Base-by-base conservation (phyloP, 2,888 invertebrate genomes). In the Philopedon plagiatum region DNA sequence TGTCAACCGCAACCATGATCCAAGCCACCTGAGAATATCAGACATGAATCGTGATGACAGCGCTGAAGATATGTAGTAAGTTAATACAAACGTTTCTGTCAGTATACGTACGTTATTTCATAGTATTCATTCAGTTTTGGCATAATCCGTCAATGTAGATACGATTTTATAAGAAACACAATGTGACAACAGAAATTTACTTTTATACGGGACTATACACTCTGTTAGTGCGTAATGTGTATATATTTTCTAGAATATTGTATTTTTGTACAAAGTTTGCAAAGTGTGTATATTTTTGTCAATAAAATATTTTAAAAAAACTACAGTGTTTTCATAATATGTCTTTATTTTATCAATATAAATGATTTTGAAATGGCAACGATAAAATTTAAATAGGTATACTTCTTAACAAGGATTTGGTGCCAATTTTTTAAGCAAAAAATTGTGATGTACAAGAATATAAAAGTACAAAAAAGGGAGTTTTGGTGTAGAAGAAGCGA, bases 241-340 rank as follows among this genome's bases (percentile, higher is more conserved):
- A 21, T 39, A 58, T 39, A 58, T 1, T 13, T 51, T 19, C 29
- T 2, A 21, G 9, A 19, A 41, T 37, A 34, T 13, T 57, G 58
- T 58, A 39, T 58, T 39, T 58, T 58, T 58, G 37, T 58, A 39
- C 39, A 58, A 23, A 58, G 58, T 58, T 39, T 58, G 37, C 58
- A 21, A 58, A 41, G 8, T 19, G 39, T 58, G 58, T 58, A 58
- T 58, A 58, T 58, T 58, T 58, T 58, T 57, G 37, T 9, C 58
- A 58, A 58, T 58, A 58, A 58, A 58, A 21, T 23, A 18, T 58
- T 19, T 37, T 18, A 32, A 37, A 57, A 57, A 57, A 57, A 51
- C n/a, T 5, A 39, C 7, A 23, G 4, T 29, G 13, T 23, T 23
- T 49, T 49, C n/a, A 18, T 21, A 23, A 0, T 49, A 11, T 13